Conservation (phyloP, 2,888 invertebrate genomes). For the Chrysomela aeneicollis region DNA sequence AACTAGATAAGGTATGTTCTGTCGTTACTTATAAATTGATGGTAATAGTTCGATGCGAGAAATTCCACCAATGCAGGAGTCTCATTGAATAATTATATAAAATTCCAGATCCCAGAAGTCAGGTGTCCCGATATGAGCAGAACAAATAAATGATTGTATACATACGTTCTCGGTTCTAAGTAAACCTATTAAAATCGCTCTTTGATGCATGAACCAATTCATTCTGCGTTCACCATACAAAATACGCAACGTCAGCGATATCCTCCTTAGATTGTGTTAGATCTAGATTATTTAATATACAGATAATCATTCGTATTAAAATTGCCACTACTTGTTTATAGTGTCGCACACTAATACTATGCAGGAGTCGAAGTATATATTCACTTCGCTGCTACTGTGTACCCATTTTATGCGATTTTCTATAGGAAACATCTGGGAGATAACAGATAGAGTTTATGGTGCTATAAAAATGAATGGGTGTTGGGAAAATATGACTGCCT, state of each 20-base stretch:
- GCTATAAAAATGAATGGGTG: slow-evolving; percentile 35
- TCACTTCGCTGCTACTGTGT: slow-evolving; percentile 15
- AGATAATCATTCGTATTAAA: slow-evolving; percentile 44
- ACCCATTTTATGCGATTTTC: slow-evolving; percentile 33
- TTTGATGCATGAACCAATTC: slow-evolving; percentile 45
- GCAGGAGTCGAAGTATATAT: slow-evolving; percentile 12
- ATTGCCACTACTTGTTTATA: slow-evolving; percentile 31
- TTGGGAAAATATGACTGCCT: slow-evolving; percentile 31
- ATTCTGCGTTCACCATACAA: slow-evolving; percentile 39
- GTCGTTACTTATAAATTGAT: too few species aligned
- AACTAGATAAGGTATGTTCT: too few species aligned
- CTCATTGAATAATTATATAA: too few species aligned
- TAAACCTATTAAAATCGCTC: slow-evolving; percentile 44
- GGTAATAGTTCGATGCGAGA: too few species aligned
- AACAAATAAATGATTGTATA: not conserved
- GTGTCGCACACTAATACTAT: slow-evolving; percentile 22
- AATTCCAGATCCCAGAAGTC: too few species aligned
- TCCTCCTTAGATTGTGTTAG: slow-evolving; percentile 29
- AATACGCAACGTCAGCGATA: slow-evolving; percentile 38
- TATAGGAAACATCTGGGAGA: slow-evolving; percentile 33
- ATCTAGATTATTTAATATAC: slow-evolving; percentile 40
- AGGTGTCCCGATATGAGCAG: not conserved
- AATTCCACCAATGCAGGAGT: too few species aligned
- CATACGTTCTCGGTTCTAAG: too few species aligned
- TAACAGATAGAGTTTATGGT: slow-evolving; percentile 32